phyloP scores from a whole-genome alignment of 2,888 invertebrate genomes.

The Acanthoscelides obtectus region DNA sequence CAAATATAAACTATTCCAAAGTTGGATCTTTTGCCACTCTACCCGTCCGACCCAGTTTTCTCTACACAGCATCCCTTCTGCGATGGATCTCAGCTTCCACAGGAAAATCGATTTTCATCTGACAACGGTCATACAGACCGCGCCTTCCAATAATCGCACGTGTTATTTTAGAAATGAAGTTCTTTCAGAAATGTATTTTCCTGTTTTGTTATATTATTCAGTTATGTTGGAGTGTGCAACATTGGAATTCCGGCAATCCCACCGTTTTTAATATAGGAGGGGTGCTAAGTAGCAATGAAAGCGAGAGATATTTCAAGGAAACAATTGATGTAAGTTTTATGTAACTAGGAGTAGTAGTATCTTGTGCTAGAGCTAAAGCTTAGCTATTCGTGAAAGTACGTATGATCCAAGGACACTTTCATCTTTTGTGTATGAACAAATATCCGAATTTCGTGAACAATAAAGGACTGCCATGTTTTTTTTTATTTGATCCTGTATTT shows the following conservation, averaged over 20 bases:
- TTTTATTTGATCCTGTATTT: too few species aligned
- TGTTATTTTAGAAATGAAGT: not conserved
- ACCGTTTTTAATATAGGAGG: conserved; percentile 81
- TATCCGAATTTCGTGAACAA: too few species aligned
- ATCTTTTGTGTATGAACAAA: too few species aligned
- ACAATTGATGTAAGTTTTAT: conserved; percentile 71
- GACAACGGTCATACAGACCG: not conserved
- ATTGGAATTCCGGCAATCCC: conserved; percentile 38
- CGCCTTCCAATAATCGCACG: not conserved
- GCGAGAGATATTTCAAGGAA: conserved; percentile 74
- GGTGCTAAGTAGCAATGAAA: conserved; percentile 81
- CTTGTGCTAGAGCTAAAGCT: too few species aligned
- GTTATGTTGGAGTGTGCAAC: not conserved
- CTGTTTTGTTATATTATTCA: not conserved
- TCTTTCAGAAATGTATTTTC: not conserved
- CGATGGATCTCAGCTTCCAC: not conserved
- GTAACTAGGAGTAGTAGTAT: not conserved
- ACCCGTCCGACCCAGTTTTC: not conserved
- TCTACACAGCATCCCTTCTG: not conserved
- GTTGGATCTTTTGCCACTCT: too few species aligned
- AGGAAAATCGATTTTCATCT: not conserved
- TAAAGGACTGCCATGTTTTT: conserved; percentile 2
- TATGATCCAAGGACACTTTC: too few species aligned
- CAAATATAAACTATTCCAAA: too few species aligned
- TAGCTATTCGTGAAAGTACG: too few species aligned